phyloP scores from a whole-genome alignment of 2,888 invertebrate species.

The Synanthedon formicaeformis region DNA sequence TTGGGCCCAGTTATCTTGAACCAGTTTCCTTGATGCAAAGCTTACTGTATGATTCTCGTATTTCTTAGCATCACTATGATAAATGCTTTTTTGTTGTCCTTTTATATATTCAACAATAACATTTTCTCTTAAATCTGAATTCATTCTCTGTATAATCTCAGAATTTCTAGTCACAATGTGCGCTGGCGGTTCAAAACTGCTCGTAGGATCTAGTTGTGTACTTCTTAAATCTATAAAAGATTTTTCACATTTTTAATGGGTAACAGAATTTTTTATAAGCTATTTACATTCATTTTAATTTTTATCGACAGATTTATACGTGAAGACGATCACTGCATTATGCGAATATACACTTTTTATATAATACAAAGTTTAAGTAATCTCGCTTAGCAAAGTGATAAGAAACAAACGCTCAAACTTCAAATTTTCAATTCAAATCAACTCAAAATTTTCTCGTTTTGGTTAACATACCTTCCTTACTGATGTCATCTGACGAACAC shows the following conservation, averaged over 20 bases:
- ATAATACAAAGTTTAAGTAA: too few species aligned
- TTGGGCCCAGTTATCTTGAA: background rate
- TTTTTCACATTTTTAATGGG: too few species aligned
- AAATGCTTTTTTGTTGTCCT: conserved; percentile 16
- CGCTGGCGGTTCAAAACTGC: conserved; percentile 31
- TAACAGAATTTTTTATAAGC: too few species aligned
- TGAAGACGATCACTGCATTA: too few species aligned
- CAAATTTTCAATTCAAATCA: too few species aligned
- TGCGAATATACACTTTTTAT: too few species aligned
- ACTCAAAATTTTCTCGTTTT: conserved; percentile 7
- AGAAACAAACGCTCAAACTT: background rate
- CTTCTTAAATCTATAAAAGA: conserved; percentile 17
- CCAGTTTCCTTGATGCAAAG: background rate
- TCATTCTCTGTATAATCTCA: conserved; percentile 8
- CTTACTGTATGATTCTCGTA: background rate
- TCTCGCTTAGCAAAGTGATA: too few species aligned
- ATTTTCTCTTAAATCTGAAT: conserved; percentile 7
- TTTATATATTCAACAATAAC: conserved; percentile 14
- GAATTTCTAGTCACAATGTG: conserved; percentile 31
- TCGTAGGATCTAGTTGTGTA: conserved; percentile 17
- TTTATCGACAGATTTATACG: too few species aligned
- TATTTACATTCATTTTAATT: too few species aligned
- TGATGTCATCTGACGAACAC: conserved; percentile 11
- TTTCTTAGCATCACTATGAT: conserved; percentile 15
- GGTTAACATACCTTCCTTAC: conserved; percentile 6